Evolutionary conservation across 2,113 vertebrate species (phyloP).

Genomic region (Phyllopteryx taeniolatus): DNA sequence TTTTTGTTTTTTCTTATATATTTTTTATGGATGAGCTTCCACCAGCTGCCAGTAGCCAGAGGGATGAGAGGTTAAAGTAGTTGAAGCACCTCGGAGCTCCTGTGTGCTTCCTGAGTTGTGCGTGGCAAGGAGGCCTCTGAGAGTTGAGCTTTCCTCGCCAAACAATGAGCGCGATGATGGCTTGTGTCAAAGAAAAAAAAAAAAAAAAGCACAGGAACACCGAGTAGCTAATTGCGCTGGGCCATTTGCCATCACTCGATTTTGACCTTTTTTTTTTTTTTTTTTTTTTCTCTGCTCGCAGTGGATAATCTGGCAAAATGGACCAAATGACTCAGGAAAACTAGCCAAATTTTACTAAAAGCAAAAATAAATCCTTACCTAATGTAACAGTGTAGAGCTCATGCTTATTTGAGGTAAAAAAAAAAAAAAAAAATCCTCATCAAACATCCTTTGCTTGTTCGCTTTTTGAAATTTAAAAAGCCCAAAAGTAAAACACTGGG

Average conservation of each 20-base stretch:
- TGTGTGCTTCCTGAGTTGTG: constrained; percentile 66
- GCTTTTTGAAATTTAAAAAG: background rate
- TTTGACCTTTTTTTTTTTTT: constrained; percentile 11
- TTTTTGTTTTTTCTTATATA: background rate
- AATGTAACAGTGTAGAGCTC: background rate
- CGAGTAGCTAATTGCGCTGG: constrained; percentile 60
- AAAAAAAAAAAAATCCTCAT: background rate
- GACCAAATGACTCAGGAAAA: constrained; percentile 23
- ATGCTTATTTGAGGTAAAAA: background rate
- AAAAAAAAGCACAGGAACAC: constrained; percentile 35
- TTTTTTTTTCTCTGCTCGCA: constrained; percentile 1
- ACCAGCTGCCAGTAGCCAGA: constrained; percentile 32
- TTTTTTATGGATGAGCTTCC: background rate
- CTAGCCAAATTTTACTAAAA: background rate
- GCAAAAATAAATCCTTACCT: background rate
- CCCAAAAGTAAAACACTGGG: background rate
- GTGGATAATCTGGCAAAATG: constrained; percentile 21
- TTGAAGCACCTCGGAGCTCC: constrained; percentile 44
- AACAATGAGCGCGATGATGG: constrained; percentile 62
- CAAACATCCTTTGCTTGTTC: background rate
- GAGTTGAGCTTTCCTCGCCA: constrained; percentile 57
- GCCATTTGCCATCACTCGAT: constrained; percentile 34
- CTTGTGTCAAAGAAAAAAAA: constrained; percentile 69
- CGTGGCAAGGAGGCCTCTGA: constrained; percentile 57
- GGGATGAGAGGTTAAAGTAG: constrained; percentile 70